Conservation (phyloP, 2,797 vertebrate species). For the Acanthis flammea region DNA sequence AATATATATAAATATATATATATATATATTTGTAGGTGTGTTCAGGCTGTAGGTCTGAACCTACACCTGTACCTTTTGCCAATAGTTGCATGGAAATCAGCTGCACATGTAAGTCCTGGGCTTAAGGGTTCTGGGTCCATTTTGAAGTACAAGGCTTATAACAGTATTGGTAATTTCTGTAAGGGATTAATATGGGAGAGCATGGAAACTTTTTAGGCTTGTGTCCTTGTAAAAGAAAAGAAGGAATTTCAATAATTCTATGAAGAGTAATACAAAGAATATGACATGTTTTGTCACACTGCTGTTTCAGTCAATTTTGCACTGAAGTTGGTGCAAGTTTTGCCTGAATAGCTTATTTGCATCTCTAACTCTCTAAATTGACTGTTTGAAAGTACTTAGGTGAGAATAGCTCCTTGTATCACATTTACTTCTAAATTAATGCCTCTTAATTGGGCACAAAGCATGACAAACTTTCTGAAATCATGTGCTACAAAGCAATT, state of each 20-base stretch:
- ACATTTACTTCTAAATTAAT: not conserved
- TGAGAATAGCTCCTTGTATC: not conserved
- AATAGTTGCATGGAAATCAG: conserved; percentile 12
- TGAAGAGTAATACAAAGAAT: not conserved
- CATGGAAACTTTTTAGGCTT: not conserved
- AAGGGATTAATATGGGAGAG: not conserved
- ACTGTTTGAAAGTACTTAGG: not conserved
- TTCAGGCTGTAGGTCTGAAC: conserved; percentile 13
- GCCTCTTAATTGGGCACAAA: not conserved
- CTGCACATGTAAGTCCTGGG: not conserved
- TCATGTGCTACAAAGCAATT: not conserved
- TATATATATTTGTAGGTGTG: not conserved
- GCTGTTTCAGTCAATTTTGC: not conserved
- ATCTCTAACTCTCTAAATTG: not conserved
- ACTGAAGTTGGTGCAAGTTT: not conserved
- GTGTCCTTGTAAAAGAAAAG: not conserved
- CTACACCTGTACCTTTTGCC: not conserved
- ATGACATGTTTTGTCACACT: not conserved
- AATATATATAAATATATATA: not conserved
- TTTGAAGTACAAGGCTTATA: not conserved
- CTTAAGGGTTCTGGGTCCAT: not conserved
- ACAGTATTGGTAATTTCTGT: not conserved
- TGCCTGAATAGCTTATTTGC: not conserved
- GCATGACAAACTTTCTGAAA: not conserved
- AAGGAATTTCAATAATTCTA: not conserved